These are phyloP conservation scores for Falco punctatus DNA, from an alignment of 2,113 vertebrate species.

Conservation along the genomic window DNA sequence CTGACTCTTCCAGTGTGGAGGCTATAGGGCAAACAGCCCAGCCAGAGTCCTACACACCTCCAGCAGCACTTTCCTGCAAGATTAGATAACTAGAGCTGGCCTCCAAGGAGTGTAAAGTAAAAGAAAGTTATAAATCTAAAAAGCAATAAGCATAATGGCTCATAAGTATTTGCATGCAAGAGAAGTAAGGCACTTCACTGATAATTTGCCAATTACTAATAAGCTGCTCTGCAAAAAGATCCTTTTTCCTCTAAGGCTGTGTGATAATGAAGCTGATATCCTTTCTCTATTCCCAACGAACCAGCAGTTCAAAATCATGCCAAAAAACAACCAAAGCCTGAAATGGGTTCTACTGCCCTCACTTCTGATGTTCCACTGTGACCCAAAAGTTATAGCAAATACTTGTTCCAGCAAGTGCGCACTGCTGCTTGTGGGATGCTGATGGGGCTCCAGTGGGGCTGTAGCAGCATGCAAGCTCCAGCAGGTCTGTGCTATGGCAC, in stretches of 20 bases:
- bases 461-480: neutral
- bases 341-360: neutral
- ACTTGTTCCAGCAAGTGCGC: neutral
- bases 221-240: neutral
- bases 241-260: neutral
- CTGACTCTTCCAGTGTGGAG: neutral
- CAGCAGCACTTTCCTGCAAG: neutral
- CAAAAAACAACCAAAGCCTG: neutral
- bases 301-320: neutral
- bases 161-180: neutral
- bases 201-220: neutral
- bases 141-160: neutral
- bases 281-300: neutral
- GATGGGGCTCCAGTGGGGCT: neutral
- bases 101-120: neutral
- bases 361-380: neutral
- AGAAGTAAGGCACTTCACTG: neutral
- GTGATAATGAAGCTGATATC: neutral
- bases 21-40: neutral
- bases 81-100: neutral
- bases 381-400: neutral
- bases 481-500: neutral
- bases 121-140: conserved; percentile 11
- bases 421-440: neutral
- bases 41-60: neutral